A percentile compares a stretch with the other conserved stretches of the same genome.
Conservation (phyloP, 2,888 invertebrate genomes). For the Cyaniris semiargus region DNA sequence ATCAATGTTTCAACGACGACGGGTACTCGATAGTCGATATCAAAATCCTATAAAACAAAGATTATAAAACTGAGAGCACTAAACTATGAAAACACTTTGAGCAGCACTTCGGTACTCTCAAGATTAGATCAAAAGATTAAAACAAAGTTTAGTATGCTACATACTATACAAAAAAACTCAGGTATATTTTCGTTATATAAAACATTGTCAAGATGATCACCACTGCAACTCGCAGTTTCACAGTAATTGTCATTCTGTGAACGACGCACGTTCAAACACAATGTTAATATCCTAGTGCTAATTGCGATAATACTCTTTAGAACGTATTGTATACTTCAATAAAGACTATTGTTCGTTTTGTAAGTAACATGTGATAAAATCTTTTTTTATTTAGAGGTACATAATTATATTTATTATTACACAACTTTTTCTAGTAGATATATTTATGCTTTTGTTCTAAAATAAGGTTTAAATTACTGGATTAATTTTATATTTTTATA, state of each 20-base stretch:
- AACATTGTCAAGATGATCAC: neutral
- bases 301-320: neutral
- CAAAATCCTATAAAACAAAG: constrained; percentile 5
- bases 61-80: constrained; percentile 10
- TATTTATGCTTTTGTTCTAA: no score
- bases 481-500: no score
- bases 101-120: neutral
- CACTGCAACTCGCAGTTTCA: neutral
- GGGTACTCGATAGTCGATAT: neutral
- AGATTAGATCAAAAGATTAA: constrained; percentile 2
- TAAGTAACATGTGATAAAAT: neutral
- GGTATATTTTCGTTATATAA: neutral
- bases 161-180: neutral
- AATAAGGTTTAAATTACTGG: no score
- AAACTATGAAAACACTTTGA: constrained; percentile 5
- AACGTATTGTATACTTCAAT: neutral
- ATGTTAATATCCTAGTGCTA: neutral
- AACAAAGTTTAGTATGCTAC: neutral
- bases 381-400: neutral
- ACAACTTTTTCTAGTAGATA: neutral
- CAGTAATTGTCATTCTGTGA: neutral
- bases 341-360: neutral
- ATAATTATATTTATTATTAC: neutral
- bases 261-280: neutral
- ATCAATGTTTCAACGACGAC: neutral